These are phyloP conservation scores for Calyptomena viridis DNA, from an alignment of 2,113 vertebrate genomes.

Conservation along the genomic window DNA sequence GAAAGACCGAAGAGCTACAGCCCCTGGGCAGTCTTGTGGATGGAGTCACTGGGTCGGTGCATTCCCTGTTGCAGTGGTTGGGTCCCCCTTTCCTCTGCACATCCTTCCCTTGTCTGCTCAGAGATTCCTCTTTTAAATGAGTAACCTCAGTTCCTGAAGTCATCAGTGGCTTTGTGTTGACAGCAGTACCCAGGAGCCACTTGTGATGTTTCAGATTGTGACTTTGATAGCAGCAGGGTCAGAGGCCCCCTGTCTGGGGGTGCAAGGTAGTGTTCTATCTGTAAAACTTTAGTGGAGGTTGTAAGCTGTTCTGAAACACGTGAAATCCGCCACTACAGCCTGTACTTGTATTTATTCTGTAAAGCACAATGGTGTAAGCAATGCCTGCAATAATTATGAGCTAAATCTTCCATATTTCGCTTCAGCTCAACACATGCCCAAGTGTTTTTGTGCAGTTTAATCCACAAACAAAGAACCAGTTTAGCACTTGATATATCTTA, in stretches of 20 bases:
- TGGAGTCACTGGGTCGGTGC: neutral
- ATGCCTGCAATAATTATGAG: neutral
- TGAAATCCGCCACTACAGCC: neutral
- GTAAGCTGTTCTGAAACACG: neutral
- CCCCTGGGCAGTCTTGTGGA: neutral
- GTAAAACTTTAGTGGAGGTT: neutral
- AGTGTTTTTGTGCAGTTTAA: neutral
- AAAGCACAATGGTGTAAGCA: neutral
- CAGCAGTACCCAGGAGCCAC: neutral
- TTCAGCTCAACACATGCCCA: accelerated
- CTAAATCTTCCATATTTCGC: neutral
- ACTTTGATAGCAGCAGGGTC: neutral
- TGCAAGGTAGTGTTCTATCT: neutral
- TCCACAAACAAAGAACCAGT: neutral
- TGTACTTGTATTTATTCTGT: neutral
- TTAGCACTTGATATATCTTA: neutral
- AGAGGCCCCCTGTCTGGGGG: neutral
- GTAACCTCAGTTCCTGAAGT: neutral
- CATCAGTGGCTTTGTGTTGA: neutral
- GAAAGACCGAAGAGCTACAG: neutral
- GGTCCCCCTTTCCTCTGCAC: neutral
- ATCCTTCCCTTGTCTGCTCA: neutral
- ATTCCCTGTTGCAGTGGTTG: accelerated
- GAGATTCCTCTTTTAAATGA: neutral
- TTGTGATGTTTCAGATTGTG: neutral